phyloP scores from a whole-genome alignment of 2,113 vertebrate species.

The Hyperopisus bebe region DNA sequence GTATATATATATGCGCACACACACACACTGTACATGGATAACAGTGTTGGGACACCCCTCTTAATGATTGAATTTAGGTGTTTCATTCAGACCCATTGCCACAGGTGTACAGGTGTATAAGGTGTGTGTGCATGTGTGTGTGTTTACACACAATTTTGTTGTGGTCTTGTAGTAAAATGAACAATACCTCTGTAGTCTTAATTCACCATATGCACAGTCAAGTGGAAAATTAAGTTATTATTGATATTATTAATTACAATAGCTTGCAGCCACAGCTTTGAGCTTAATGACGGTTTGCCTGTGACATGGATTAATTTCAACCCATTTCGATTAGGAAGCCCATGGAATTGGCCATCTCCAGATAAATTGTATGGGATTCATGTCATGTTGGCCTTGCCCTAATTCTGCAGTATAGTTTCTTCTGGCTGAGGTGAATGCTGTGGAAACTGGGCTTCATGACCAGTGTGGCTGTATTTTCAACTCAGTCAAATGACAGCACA shows the following conservation, averaged over 20 bases:
- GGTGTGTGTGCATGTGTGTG: not conserved
- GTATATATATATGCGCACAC: too few species aligned
- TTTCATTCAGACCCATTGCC: too few species aligned
- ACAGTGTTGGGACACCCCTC: too few species aligned
- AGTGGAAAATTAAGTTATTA: not conserved
- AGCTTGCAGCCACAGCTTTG: not conserved
- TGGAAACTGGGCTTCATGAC: not conserved
- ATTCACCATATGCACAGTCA: not conserved
- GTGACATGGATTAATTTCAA: not conserved
- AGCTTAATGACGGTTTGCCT: not conserved
- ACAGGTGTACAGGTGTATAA: too few species aligned
- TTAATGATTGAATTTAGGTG: too few species aligned
- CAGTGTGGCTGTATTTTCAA: not conserved
- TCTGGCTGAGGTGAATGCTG: not conserved
- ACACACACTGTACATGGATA: too few species aligned
- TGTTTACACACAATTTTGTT: not conserved
- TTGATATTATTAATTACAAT: constrained; percentile 2
- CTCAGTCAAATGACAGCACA: not conserved
- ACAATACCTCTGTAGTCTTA: not conserved
- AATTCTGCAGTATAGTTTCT: not conserved
- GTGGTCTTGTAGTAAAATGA: not conserved
- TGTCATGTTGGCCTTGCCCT: not conserved
- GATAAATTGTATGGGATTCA: not conserved
- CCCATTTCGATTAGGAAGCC: not conserved
- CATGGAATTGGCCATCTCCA: not conserved